Conservation (phyloP, 2,797 vertebrate genomes). For the Uromys caudimaculatus region DNA sequence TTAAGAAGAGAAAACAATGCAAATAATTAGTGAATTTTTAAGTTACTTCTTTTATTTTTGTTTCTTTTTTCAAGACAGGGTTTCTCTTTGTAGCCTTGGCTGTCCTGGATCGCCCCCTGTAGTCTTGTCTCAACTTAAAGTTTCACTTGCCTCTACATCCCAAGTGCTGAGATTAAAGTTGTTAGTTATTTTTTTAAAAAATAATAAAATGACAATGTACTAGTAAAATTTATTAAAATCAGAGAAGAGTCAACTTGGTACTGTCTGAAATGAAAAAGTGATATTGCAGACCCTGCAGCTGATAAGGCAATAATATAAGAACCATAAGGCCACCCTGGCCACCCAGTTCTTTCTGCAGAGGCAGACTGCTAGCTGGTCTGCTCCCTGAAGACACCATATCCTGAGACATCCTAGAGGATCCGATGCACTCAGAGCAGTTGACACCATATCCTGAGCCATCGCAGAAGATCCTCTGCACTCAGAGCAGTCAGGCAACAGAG, state of each 20-base stretch:
- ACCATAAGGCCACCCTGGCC: not conserved
- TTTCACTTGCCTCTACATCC: not conserved
- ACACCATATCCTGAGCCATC: too few relatives aligned
- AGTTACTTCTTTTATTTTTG: not conserved
- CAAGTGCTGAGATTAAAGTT: not conserved
- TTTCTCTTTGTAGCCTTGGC: not conserved
- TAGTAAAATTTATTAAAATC: slow-evolving; percentile 19
- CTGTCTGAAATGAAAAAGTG: slow-evolving; percentile 11
- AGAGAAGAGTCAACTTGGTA: not conserved
- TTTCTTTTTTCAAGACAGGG: not conserved
- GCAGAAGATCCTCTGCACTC: too few relatives aligned
- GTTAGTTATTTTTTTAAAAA: not conserved
- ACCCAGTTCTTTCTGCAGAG: too few relatives aligned
- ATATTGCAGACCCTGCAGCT: not conserved
- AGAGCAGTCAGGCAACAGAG: too few relatives aligned
- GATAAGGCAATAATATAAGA: not conserved
- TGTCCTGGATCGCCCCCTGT: not conserved
- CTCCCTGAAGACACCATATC: too few relatives aligned
- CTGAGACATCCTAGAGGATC: too few relatives aligned
- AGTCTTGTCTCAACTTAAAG: not conserved
- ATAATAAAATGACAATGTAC: not conserved
- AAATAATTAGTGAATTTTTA: not conserved
- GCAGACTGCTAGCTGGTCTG: too few relatives aligned
- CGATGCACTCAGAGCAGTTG: too few relatives aligned
- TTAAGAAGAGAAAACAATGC: not conserved